phyloP scores from a whole-genome alignment of 2,113 vertebrate genomes.

The Emydura subglobosa region DNA sequence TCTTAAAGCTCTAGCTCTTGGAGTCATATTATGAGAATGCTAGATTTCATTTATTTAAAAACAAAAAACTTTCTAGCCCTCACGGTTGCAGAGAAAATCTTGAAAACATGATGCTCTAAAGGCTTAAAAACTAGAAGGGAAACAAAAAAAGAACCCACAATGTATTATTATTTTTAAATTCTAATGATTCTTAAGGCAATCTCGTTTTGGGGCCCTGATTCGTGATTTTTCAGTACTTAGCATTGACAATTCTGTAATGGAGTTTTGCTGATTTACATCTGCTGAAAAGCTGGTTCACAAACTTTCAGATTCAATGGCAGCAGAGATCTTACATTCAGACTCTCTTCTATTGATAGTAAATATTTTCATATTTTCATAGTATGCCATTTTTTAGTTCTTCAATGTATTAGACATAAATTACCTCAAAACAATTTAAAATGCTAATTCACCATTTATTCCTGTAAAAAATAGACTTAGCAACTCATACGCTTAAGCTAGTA shows the following conservation, averaged over 20 bases:
- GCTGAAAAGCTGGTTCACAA: background rate
- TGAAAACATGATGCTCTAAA: background rate
- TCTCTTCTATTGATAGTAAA: background rate
- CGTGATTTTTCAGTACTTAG: background rate
- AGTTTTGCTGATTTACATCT: background rate
- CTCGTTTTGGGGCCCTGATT: background rate
- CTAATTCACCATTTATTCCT: background rate
- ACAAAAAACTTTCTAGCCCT: background rate
- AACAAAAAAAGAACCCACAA: background rate
- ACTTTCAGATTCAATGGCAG: background rate
- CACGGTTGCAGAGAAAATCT: background rate
- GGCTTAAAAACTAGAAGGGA: background rate
- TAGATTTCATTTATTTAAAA: background rate
- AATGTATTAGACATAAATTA: fast-evolving
- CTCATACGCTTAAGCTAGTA: background rate
- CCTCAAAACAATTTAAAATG: background rate
- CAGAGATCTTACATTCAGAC: background rate
- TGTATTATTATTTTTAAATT: background rate
- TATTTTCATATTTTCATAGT: background rate
- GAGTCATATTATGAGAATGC: background rate
- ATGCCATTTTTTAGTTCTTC: background rate
- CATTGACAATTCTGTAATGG: background rate
- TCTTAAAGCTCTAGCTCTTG: background rate
- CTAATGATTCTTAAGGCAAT: background rate
- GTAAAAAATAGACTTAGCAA: background rate